These are phyloP conservation scores for Cynodonichthys magdalenae DNA, from an alignment of 2,797 vertebrate species.

Conservation along the genomic window DNA sequence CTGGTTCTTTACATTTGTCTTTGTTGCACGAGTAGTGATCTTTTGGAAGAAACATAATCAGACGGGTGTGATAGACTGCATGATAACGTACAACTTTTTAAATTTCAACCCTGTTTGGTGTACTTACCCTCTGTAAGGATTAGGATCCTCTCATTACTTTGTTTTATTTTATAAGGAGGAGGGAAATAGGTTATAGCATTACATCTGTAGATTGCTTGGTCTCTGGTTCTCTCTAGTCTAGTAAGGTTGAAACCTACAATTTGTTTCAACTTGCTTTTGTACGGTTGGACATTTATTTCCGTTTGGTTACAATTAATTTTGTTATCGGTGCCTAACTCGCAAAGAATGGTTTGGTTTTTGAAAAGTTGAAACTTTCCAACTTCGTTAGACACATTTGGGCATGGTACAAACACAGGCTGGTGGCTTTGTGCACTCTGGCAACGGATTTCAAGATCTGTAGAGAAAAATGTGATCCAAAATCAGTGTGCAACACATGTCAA, in stretches of 20 bases:
- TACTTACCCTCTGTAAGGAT: slow-evolving; percentile 60
- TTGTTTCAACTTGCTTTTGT: fast-evolving
- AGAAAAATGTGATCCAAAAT: background rate
- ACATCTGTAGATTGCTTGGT: slow-evolving; percentile 55
- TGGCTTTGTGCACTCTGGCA: background rate
- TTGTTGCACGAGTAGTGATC: fast-evolving
- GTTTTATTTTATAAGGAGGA: slow-evolving; percentile 31
- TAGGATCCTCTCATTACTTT: background rate
- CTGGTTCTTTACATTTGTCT: fast-evolving
- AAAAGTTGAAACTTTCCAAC: slow-evolving; percentile 9
- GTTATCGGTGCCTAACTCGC: background rate
- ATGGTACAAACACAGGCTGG: slow-evolving; percentile 26
- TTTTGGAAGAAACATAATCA: slow-evolving; percentile 33
- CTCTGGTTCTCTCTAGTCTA: background rate
- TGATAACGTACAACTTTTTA: background rate
- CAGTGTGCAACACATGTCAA: background rate
- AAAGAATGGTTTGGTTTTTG: fast-evolving
- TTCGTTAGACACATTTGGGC: background rate
- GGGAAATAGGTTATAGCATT: slow-evolving; percentile 7
- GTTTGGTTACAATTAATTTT: fast-evolving
- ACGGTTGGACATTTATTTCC: fast-evolving
- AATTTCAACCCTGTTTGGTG: background rate
- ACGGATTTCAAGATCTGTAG: background rate
- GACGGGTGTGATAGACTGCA: too few species aligned
- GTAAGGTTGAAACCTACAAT: slow-evolving; percentile 24